A percentile compares a stretch with the other conserved stretches of the same genome.
Conservation (phyloP, 1,140 invertebrate genomes). For the Aphelinus certus region DNA sequence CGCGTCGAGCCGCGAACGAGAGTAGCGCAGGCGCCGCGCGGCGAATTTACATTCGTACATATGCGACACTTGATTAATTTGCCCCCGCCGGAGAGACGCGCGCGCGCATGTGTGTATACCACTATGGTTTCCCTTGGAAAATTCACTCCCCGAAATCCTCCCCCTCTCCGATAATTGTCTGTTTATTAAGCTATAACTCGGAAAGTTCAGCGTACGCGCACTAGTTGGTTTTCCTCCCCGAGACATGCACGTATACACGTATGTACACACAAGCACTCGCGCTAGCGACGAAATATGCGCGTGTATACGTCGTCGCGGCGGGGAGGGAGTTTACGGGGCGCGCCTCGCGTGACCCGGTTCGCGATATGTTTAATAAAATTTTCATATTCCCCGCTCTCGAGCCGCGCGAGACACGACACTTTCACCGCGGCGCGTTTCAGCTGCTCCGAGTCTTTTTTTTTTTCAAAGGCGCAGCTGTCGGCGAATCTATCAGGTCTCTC, state of each 20-base stretch:
- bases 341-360: background rate
- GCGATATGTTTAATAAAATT: constrained; percentile 30
- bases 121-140: too few relatives aligned
- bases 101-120: too few relatives aligned
- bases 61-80: too few relatives aligned
- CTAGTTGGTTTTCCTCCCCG: background rate
- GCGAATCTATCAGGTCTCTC: too few relatives aligned
- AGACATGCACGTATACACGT: background rate
- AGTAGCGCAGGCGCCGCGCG: too few relatives aligned
- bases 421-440: background rate
- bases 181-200: constrained; percentile 13
- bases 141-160: too few relatives aligned
- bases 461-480: background rate
- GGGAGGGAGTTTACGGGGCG: too few relatives aligned
- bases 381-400: background rate
- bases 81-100: too few relatives aligned
- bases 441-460: background rate
- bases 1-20: too few relatives aligned
- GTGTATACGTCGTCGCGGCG: too few relatives aligned
- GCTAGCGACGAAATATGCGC: too few relatives aligned
- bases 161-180: background rate
- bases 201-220: background rate
- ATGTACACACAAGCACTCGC: background rate
- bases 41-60: too few relatives aligned
- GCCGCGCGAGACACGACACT: background rate